A percentile compares a stretch with the other conserved stretches of the same genome.
Conservation (phyloP, 2,797 vertebrate species). For the Benthosema pterotum region DNA sequence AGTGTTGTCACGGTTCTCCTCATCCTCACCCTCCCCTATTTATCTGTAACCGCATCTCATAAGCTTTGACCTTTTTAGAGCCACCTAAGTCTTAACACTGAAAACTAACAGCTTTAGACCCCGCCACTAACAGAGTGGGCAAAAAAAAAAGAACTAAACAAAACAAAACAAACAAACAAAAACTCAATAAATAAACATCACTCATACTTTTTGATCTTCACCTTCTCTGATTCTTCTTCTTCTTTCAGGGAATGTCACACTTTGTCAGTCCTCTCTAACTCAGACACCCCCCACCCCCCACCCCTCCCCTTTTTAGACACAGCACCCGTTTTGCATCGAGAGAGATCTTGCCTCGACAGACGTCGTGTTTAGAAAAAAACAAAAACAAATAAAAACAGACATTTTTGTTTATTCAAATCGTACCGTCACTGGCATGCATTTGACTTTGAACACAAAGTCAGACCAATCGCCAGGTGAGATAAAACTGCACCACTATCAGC, state of each 20-base stretch:
- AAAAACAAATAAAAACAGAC: conserved; percentile 1
- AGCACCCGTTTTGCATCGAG: conserved; percentile 81
- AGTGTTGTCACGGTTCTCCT: conserved; percentile 61
- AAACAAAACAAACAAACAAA: background rate
- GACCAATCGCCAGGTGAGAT: background rate
- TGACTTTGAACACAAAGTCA: conserved; percentile 30
- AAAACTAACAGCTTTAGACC: conserved; percentile 70
- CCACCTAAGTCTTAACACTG: conserved; percentile 66
- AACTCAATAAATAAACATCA: conserved; percentile 39
- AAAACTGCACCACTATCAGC: background rate
- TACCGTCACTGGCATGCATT: conserved; percentile 43
- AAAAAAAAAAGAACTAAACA: too few relatives aligned
- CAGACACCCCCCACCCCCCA: conserved; percentile 56
- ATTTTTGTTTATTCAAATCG: conserved; percentile 15
- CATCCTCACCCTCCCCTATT: conserved; percentile 61
- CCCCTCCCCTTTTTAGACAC: conserved; percentile 57
- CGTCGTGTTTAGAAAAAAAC: background rate
- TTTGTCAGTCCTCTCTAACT: conserved; percentile 66
- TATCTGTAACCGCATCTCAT: conserved; percentile 81
- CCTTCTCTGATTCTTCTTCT: conserved; percentile 65
- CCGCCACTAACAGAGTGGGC: conserved; percentile 50
- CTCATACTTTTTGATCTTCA: conserved; percentile 66
- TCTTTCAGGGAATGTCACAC: conserved; percentile 76
- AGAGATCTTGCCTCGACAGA: conserved; percentile 69
- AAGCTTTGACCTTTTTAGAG: conserved; percentile 51